Conservation (phyloP, 2,113 vertebrate genomes). For the Proteles cristata region DNA sequence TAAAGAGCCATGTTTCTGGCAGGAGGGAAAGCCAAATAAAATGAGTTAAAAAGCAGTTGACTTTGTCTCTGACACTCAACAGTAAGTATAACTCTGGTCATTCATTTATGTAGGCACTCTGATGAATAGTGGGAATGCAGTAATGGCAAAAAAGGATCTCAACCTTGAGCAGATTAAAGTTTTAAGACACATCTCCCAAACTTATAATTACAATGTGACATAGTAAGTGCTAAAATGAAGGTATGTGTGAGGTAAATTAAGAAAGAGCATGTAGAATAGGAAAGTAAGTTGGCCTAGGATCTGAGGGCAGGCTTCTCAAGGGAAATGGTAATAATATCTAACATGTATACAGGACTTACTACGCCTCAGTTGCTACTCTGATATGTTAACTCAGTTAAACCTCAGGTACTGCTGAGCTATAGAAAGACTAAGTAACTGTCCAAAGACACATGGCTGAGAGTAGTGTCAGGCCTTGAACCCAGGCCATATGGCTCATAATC, state of each 20-base stretch:
- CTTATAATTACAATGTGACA: not conserved
- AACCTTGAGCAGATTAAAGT: not conserved
- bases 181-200: not conserved
- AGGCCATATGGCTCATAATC: not conserved
- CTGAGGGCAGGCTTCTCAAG: not conserved
- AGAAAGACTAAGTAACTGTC: not conserved
- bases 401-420: not conserved
- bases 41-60: not conserved
- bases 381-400: not conserved
- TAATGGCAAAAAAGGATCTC: not conserved
- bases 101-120: not conserved
- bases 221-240: not conserved
- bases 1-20: not conserved
- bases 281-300: not conserved
- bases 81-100: not conserved
- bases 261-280: not conserved
- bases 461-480: not conserved
- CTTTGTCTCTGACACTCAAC: conserved; percentile 1
- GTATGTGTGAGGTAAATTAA: not conserved
- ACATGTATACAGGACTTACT: not conserved
- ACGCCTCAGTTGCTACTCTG: not conserved
- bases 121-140: not conserved
- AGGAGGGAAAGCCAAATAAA: not conserved
- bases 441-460: too few relatives aligned
- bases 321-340: not conserved